Evolutionary conservation across 92 coral and sea anemone species (phyloP), one percentile per base, ranked within the genome.

Genomic region (Epizoanthus ramosus): DNA sequence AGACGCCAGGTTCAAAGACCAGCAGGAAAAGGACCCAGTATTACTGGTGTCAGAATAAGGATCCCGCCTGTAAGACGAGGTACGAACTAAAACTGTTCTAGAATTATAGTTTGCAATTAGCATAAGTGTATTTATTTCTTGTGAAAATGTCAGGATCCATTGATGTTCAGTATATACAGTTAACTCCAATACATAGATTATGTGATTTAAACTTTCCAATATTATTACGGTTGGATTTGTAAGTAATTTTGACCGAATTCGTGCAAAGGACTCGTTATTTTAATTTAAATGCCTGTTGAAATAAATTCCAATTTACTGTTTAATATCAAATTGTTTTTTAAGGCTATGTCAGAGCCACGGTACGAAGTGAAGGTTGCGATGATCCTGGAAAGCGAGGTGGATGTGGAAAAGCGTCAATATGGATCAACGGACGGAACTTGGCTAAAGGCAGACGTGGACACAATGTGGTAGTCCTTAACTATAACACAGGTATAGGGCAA

Each of bases 331-430:
- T 50, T 50, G 0, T 10, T 50, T 50, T 41, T 0, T 3, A 12
- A 77, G 82, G 82, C 22, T 77, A 77, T 77, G 17, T 77, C 7
- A 31, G 47, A 35, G 82, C 82, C 61, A 77, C 70, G 1, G 82
- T 77, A 60, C 82, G 82, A 60, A 86, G 89, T 23, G 89, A 86
- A 73, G 89, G 80, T 50, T 86, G 89, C 54, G 68, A 86, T 39
- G 89, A 86, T 60, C 82, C 68, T 13, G 89, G 89, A 6, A 81
- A 61, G 33, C 89, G 83, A 6, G 58, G 74, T 1, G 59, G 64
- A 17, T 86, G 89, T 61, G 89, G 89, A 79, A 73, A 5, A 22
- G 85, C 85, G 22, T 86, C 68, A 18, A 25, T 86, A 12, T 79
- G 54, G 72, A 53, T 86, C 23, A 79, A 86, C 25, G 89, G 89